A percentile compares a stretch with the other conserved stretches of the same genome.
Evolutionary conservation across 2,113 vertebrate species (phyloP).

Genomic region (Mastomys coucha): DNA sequence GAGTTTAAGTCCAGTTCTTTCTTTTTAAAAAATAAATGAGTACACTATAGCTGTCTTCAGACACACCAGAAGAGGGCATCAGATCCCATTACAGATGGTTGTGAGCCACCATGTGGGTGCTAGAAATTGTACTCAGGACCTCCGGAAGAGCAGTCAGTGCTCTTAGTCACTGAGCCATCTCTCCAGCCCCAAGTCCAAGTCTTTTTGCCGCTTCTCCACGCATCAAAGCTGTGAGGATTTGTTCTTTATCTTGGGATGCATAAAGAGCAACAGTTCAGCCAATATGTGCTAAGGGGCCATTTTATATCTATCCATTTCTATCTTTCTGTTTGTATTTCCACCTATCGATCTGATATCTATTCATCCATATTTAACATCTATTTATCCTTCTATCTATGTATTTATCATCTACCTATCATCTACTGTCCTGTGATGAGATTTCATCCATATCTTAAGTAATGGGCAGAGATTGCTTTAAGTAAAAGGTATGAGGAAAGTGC

Average conservation of each 20-base stretch:
- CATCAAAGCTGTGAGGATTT: conserved; percentile 10
- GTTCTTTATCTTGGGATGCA: not conserved
- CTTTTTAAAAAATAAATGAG: not conserved
- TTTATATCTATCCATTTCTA: not conserved
- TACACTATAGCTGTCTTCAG: too few relatives aligned
- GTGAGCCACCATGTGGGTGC: too few relatives aligned
- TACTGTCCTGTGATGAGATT: not conserved
- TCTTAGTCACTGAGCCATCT: too few relatives aligned
- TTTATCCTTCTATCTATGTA: not conserved
- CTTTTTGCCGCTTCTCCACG: not conserved
- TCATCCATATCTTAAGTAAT: conserved; percentile 25
- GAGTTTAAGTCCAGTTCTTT: conserved; percentile 8
- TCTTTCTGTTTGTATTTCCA: not conserved
- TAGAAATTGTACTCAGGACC: too few relatives aligned
- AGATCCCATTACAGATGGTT: too few relatives aligned
- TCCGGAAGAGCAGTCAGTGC: too few relatives aligned
- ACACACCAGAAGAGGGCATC: too few relatives aligned
- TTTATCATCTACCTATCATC: not conserved
- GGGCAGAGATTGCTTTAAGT: not conserved
- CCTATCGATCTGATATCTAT: not conserved
- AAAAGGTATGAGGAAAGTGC: conserved; percentile 15
- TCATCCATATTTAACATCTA: not conserved
- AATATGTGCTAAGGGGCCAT: not conserved
- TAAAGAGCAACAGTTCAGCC: not conserved
- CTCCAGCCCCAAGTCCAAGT: not conserved